These are phyloP conservation scores for Anarhynchus alexandrinus DNA, from an alignment of 2,113 vertebrate genomes.

Conservation along the genomic window DNA sequence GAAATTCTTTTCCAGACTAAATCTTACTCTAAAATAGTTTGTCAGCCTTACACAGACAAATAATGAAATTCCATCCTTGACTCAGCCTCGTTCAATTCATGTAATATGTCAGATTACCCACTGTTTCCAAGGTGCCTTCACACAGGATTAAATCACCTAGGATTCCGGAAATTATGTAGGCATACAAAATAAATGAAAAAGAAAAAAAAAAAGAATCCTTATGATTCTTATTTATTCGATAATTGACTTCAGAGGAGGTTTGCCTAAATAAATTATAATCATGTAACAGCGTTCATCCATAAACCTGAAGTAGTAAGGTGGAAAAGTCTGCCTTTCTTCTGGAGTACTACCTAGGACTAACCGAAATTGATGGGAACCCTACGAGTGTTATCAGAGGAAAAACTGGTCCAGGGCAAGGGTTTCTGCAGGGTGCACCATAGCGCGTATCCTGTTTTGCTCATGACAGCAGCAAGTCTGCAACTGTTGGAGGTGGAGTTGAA, in stretches of 20 bases:
- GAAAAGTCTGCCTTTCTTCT: not conserved
- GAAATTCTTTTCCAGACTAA: slow-evolving; percentile 15
- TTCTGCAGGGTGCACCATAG: not conserved
- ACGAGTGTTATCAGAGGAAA: not conserved
- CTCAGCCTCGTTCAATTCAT: slow-evolving; percentile 45
- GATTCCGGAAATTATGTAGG: not conserved
- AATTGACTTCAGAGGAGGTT: not conserved
- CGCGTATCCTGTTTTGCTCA: not conserved
- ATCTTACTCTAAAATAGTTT: slow-evolving; percentile 21
- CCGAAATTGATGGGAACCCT: not conserved
- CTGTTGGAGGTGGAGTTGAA: not conserved
- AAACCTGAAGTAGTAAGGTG: not conserved
- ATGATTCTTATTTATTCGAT: not conserved
- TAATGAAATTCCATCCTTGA: slow-evolving; percentile 49
- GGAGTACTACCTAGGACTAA: not conserved
- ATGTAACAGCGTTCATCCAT: not conserved
- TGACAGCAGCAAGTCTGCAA: not conserved
- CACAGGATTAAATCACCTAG: slow-evolving; percentile 7
- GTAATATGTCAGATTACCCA: slow-evolving; percentile 36
- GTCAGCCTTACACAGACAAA: slow-evolving; percentile 17
- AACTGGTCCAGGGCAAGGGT: not conserved
- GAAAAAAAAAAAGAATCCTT: not conserved
- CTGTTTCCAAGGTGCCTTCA: slow-evolving; percentile 1
- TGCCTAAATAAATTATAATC: not conserved
- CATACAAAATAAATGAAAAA: not conserved